These are phyloP conservation scores for Arbacia lixula DNA, from an alignment of 53 echinoderm and acorn worm species.

Conservation along the genomic window DNA sequence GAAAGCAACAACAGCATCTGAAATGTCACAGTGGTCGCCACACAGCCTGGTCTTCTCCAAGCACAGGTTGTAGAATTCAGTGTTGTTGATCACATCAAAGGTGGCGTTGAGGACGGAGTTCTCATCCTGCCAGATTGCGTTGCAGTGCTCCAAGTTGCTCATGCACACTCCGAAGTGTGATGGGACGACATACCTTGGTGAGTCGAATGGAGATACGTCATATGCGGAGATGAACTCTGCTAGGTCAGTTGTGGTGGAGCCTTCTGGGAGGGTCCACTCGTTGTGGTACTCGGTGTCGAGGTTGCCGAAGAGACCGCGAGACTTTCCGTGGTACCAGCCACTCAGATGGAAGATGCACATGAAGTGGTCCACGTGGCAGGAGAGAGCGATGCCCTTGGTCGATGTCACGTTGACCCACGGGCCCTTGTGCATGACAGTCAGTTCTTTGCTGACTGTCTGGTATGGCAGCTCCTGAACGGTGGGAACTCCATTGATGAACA, in stretches of 20 bases:
- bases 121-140: conserved; percentile 43
- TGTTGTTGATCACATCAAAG: conserved; percentile 67
- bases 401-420: conserved; percentile 91
- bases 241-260: conserved; percentile 61
- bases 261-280: conserved; percentile 81
- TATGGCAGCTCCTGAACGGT: conserved; percentile 72
- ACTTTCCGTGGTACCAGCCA: conserved; percentile 96
- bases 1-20: conserved; percentile 69
- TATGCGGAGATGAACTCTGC: conserved; percentile 77
- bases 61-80: conserved; percentile 72
- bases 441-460: conserved; percentile 64
- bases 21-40: conserved; percentile 45
- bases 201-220: conserved; percentile 67
- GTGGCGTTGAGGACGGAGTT: conserved; percentile 56
- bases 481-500: conserved; percentile 75
- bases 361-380: conserved; percentile 73
- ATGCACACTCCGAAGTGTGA: conserved; percentile 15
- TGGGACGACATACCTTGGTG: conserved; percentile 12
- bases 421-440: conserved; percentile 72
- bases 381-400: conserved; percentile 75
- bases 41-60: conserved; percentile 46
- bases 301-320: conserved; percentile 94
- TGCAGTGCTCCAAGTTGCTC: conserved; percentile 24
- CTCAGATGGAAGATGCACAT: conserved; percentile 88
- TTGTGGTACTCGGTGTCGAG: conserved; percentile 76